Evolutionary conservation across 2,888 invertebrate genomes (phyloP).

Genomic region (Agrotis segetum): DNA sequence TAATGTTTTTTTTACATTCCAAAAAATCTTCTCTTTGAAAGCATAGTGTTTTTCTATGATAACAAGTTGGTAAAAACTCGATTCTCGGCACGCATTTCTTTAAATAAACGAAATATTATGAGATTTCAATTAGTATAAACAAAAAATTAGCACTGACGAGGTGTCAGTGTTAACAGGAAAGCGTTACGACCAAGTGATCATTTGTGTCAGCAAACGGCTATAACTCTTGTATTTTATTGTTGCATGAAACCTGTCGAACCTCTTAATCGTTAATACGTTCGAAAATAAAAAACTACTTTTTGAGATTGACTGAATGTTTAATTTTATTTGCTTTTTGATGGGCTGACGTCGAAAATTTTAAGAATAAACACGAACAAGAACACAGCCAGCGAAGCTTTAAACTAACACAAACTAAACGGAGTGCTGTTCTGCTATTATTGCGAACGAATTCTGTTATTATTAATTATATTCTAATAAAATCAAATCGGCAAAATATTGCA

Average conservation of each 20-base stretch:
- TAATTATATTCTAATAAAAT: not conserved
- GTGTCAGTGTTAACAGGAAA: conserved; percentile 66
- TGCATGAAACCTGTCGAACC: conserved; percentile 60
- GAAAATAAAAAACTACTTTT: conserved; percentile 50
- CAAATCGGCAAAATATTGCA: not conserved
- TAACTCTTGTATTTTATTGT: conserved; percentile 71
- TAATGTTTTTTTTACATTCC: too few species aligned
- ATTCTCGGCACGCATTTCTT: conserved; percentile 42
- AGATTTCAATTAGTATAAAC: conserved; percentile 65
- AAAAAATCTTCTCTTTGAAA: too few species aligned
- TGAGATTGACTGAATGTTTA: conserved; percentile 47
- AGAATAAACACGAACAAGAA: conserved; percentile 31
- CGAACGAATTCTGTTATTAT: not conserved
- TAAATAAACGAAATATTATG: conserved; percentile 50
- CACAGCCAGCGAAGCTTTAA: conserved; percentile 19
- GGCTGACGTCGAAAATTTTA: conserved; percentile 24
- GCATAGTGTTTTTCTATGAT: conserved; percentile 23
- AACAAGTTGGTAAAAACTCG: conserved; percentile 26
- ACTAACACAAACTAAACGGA: conserved; percentile 11
- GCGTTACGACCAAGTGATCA: conserved; percentile 65
- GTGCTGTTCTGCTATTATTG: conserved; percentile 38
- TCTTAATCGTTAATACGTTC: conserved; percentile 51
- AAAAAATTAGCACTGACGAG: conserved; percentile 60
- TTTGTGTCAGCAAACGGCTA: conserved; percentile 64
- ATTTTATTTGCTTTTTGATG: conserved; percentile 44